Percentiles rank a stretch among this genome's conserved stretches.
Conservation (phyloP, 2,113 vertebrate genomes). For the Meles meles region DNA sequence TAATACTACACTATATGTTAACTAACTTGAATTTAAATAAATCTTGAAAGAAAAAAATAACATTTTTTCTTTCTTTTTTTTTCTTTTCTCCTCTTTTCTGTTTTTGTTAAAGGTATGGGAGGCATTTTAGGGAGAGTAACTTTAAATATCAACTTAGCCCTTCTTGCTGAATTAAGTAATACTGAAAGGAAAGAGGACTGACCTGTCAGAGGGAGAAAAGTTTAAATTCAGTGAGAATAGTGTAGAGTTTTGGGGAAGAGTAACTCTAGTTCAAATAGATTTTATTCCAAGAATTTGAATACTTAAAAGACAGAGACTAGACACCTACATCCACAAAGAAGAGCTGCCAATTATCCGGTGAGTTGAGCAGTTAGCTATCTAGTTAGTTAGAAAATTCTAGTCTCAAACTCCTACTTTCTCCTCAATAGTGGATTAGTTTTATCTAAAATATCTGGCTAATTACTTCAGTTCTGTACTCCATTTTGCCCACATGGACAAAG, state of each 20-base stretch:
- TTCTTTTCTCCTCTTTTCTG: neutral
- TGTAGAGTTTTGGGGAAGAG: neutral
- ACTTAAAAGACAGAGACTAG: conserved; percentile 16
- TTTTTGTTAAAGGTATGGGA: neutral
- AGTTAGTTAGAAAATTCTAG: neutral
- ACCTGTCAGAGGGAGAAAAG: neutral
- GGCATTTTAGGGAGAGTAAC: neutral
- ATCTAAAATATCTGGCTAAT: conserved; percentile 33
- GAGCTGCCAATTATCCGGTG: conserved; percentile 36
- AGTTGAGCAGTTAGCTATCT: conserved; percentile 3
- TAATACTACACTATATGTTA: neutral
- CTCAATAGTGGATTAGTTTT: neutral
- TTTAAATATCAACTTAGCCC: conserved; percentile 5
- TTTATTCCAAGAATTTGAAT: conserved; percentile 12
- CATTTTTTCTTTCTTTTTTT: neutral
- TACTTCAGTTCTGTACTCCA: conserved; percentile 25
- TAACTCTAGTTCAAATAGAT: conserved; percentile 39
- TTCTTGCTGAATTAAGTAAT: conserved; percentile 30
- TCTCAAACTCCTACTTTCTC: conserved; percentile 11
- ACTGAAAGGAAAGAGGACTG: neutral
- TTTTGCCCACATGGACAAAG: conserved; percentile 5
- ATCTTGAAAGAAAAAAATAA: neutral
- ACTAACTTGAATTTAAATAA: neutral
- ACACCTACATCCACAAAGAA: neutral
- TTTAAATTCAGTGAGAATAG: conserved; percentile 35